Evolutionary conservation across 2,888 invertebrate genomes (phyloP).

Genomic region (Steinernema hermaphroditum): DNA sequence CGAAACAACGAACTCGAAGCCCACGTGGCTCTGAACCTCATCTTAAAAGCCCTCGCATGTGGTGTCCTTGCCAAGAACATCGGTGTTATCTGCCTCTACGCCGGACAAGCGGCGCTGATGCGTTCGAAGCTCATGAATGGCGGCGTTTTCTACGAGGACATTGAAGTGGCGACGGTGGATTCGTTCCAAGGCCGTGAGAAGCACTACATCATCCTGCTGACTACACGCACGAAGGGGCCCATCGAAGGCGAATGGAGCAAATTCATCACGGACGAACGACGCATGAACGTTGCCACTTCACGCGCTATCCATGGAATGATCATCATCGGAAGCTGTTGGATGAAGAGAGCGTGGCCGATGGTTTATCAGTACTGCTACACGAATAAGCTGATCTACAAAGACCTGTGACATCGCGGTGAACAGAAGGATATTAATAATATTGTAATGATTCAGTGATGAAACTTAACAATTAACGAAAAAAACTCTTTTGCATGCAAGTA

Average conservation of each 20-base stretch:
- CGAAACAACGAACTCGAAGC: background rate
- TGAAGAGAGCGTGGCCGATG: too few relatives aligned
- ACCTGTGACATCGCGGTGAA: too few relatives aligned
- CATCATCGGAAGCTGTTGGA: too few relatives aligned
- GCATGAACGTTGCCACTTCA: slow-evolving; percentile 8
- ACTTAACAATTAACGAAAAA: too few relatives aligned
- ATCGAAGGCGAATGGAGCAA: background rate
- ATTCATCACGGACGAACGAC: background rate
- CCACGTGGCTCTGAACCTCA: background rate
- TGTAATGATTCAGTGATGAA: too few relatives aligned
- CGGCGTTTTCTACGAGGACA: background rate
- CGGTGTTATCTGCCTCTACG: slow-evolving; percentile 19
- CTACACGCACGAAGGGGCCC: background rate
- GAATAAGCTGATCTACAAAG: too few relatives aligned
- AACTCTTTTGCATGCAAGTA: too few relatives aligned
- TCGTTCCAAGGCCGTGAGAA: slow-evolving; percentile 23
- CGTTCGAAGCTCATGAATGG: background rate
- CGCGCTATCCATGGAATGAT: background rate
- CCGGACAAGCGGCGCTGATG: background rate
- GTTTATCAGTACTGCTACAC: too few relatives aligned
- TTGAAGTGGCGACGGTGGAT: slow-evolving; percentile 1
- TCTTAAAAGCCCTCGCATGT: background rate
- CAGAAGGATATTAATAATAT: too few relatives aligned
- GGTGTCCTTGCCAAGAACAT: background rate
- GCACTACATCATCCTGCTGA: slow-evolving; percentile 13